Evolutionary conservation across 2,888 invertebrate species (phyloP).

Genomic region (Nemotelus nigrinus): DNA sequence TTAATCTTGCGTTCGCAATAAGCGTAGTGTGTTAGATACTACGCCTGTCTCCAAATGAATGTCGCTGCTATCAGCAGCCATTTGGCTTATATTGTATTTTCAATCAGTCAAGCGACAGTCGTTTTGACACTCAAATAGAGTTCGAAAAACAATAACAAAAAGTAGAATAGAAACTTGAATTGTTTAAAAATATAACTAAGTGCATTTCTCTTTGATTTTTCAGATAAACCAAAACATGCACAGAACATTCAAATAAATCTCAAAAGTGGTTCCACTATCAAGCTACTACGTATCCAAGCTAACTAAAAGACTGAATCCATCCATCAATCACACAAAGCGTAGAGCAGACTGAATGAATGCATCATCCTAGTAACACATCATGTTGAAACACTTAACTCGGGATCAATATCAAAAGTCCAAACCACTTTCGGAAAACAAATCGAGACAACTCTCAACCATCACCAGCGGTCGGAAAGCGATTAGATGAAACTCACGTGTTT

Average conservation of each 20-base stretch:
- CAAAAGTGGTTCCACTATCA: background rate
- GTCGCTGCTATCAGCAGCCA: too few species aligned
- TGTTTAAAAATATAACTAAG: background rate
- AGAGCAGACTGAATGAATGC: background rate
- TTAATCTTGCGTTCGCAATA: too few species aligned
- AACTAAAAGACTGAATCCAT: constrained; percentile 4
- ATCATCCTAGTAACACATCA: constrained; percentile 15
- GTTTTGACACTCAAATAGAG: too few species aligned
- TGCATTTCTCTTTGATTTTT: background rate
- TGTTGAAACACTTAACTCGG: constrained; percentile 24
- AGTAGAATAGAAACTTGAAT: too few species aligned
- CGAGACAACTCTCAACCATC: background rate
- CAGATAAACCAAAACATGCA: background rate
- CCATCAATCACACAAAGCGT: background rate
- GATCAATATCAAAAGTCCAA: constrained; percentile 14
- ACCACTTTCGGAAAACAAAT: background rate
- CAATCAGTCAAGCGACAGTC: too few species aligned
- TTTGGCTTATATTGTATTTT: too few species aligned
- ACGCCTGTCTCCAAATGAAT: too few species aligned
- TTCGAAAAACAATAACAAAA: too few species aligned
- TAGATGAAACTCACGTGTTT: constrained; percentile 20
- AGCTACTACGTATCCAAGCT: background rate
- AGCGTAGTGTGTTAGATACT: too few species aligned
- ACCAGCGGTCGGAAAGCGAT: background rate
- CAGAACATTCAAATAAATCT: too few species aligned